These are phyloP conservation scores for Pogoniulus pusillus DNA, from an alignment of 2,797 vertebrate genomes.

Conservation along the genomic window DNA sequence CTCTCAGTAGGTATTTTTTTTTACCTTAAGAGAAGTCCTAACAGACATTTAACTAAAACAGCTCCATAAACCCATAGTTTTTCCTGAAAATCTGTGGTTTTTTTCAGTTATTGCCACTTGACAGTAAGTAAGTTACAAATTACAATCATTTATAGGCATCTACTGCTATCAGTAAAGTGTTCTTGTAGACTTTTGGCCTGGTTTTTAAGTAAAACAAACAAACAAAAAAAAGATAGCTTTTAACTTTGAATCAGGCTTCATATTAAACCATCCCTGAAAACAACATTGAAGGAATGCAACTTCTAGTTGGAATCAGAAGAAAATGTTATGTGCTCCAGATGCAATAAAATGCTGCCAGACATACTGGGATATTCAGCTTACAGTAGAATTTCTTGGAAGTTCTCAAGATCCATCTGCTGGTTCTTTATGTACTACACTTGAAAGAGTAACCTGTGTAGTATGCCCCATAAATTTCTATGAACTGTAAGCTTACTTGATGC, in stretches of 20 bases:
- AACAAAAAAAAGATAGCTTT: not conserved
- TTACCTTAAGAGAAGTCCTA: not conserved
- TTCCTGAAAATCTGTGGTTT: not conserved
- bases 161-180: not conserved
- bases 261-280: not conserved
- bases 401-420: not conserved
- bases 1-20: not conserved
- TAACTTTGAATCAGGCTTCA: not conserved
- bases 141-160: not conserved
- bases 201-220: not conserved
- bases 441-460: not conserved
- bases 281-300: not conserved
- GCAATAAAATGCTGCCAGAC: not conserved
- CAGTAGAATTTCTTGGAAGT: conserved; percentile 1
- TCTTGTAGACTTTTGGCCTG: not conserved
- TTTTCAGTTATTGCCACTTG: not conserved
- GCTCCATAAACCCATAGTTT: not conserved
- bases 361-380: not conserved
- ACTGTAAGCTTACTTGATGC: not conserved
- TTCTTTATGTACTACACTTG: not conserved
- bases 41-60: not conserved
- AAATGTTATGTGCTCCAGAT: not conserved
- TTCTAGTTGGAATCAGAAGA: not conserved
- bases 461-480: not conserved
- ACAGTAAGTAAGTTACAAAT: not conserved